Evolutionary conservation across 2,888 invertebrate genomes (phyloP).

Genomic region (Dicyrtoma fusca): DNA sequence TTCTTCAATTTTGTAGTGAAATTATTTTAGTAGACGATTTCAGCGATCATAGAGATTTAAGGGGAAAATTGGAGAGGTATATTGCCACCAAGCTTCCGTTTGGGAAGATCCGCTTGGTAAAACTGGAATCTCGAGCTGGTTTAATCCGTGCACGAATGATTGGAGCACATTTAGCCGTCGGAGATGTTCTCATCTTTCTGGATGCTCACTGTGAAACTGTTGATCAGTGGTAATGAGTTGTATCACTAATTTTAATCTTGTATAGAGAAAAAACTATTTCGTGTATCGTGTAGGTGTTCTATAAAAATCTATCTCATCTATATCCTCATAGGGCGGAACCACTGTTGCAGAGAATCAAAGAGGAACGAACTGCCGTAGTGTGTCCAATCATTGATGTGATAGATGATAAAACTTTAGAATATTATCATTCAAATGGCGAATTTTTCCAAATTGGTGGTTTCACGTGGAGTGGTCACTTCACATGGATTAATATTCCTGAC

Average conservation of each 20-base stretch:
- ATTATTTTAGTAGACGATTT: conserved; percentile 94
- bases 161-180: conserved; percentile 81
- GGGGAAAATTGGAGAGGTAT: conserved; percentile 78
- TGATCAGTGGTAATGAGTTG: conserved; percentile 68
- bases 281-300: background rate
- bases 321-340: conserved; percentile 72
- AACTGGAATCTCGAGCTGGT: background rate
- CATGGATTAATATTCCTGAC: conserved; percentile 60
- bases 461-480: conserved; percentile 89
- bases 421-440: conserved; percentile 65
- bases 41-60: conserved; percentile 71
- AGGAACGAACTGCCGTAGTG: conserved; percentile 76
- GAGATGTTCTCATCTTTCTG: conserved; percentile 81
- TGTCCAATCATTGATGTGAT: conserved; percentile 93
- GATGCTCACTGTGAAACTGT: conserved; percentile 91
- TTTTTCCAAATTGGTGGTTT: conserved; percentile 75
- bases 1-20: conserved; percentile 64
- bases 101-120: conserved; percentile 68
- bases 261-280: background rate
- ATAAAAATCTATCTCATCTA: background rate
- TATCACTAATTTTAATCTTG: background rate
- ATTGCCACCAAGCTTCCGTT: conserved; percentile 70
- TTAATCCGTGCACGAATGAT: conserved; percentile 71
- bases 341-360: conserved; percentile 79
- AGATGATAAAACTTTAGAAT: conserved; percentile 76